Evolutionary conservation across 1,140 invertebrate species (phyloP).

Genomic region (Pogonomyrmex californicus): DNA sequence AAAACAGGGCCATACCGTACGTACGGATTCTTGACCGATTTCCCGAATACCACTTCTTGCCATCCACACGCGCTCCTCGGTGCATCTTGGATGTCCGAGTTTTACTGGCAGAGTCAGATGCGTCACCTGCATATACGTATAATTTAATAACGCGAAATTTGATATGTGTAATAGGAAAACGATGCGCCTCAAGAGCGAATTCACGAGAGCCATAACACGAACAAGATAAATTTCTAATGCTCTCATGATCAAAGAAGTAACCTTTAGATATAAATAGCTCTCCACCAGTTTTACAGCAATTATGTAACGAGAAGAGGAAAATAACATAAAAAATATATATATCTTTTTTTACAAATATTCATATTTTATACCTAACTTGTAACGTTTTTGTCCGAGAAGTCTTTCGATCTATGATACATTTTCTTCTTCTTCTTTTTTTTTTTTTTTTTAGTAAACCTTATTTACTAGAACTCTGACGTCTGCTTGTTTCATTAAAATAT

Average conservation of each 20-base stretch:
- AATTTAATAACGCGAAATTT: conserved; percentile 16
- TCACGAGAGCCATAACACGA: conserved; percentile 5
- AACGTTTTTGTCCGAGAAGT: neutral
- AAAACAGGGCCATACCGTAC: conserved; percentile 56
- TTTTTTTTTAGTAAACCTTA: too few relatives aligned
- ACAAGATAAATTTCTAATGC: conserved; percentile 34
- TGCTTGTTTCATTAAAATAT: neutral
- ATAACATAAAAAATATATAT: neutral
- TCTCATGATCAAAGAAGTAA: conserved; percentile 18
- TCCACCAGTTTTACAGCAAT: neutral
- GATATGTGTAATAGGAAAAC: neutral
- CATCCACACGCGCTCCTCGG: neutral
- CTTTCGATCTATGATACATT: neutral
- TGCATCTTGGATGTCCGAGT: conserved; percentile 13
- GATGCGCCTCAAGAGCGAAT: neutral
- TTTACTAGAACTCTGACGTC: too few relatives aligned
- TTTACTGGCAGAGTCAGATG: neutral
- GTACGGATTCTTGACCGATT: conserved; percentile 63
- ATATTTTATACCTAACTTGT: neutral
- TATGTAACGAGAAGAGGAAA: neutral
- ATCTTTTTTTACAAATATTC: neutral
- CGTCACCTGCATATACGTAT: neutral
- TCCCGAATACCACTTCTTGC: conserved; percentile 45
- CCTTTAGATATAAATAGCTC: conserved; percentile 36
- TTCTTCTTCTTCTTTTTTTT: too few relatives aligned